Base-by-base conservation (phyloP, 2,113 vertebrate species). In the Leuciscus idus region DNA sequence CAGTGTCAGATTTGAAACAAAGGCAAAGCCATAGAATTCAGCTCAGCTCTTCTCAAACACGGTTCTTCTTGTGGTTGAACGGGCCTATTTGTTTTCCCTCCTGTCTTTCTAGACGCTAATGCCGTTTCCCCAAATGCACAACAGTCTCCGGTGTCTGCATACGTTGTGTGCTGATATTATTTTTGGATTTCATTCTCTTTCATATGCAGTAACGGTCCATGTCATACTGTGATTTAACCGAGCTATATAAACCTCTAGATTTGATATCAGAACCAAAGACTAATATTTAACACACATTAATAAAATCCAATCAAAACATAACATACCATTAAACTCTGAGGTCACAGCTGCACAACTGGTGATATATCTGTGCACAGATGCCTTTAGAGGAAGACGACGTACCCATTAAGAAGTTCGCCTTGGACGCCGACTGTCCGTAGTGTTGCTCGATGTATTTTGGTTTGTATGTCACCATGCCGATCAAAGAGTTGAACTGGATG, bases 391-490 rank as follows among this genome's bases (percentile, higher is more conserved):
- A 73, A 74, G 75, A 77, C 3, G 72, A 85, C 93, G 88, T 92
- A 99, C 98, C 98, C 86, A 99, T 99, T 21, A 99, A 91, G 88
- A 99, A 97, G 94, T 99, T 99, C 28, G 96, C 96, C 90, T 95
- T 97, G 11, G 96, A 96, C 19, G 97, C 94, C 0, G 97, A 96
- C 92, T 97, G 97, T 3, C 97, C 96, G 4, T 98, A 99, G 81
- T 99, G 98, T 33, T 98, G 97, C 70, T 99, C 98, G 7, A 98
- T 98, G 87, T 97, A 99, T 88, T 99, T 99, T 4, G 98, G 96
- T 87, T 98, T 98, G 87, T 97, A 99, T 0, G 98, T 99, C 83
- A 98, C 96, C 97, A 99, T 97, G 79, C 98, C 97, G 80, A 99
- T 97, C 78, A 99, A 94, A 70, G 97, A 97, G 90, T 98, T 99